These are phyloP conservation scores for Acrocephalus arundinaceus DNA, from an alignment of 2,113 vertebrate genomes.

Conservation along the genomic window DNA sequence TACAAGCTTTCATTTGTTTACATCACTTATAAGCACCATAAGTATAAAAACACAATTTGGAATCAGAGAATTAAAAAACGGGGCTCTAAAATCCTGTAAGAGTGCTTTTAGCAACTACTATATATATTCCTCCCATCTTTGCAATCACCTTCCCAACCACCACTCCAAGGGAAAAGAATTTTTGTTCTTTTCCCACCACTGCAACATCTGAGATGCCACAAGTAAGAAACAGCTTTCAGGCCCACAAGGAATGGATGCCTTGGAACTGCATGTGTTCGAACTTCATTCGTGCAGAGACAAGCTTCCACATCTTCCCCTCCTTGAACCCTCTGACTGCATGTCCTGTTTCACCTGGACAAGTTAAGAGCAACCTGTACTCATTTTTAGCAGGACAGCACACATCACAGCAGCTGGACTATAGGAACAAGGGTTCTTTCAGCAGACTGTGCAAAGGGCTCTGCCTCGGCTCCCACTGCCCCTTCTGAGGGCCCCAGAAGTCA, in stretches of 20 bases:
- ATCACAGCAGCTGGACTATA: not conserved
- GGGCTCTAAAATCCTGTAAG: not conserved
- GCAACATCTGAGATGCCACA: not conserved
- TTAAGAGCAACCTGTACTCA: not conserved
- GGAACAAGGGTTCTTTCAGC: not conserved
- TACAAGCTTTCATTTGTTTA: not conserved
- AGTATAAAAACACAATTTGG: not conserved
- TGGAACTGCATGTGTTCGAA: not conserved
- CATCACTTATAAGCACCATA: not conserved
- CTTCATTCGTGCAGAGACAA: not conserved
- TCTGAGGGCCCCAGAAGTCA: not conserved
- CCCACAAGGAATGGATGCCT: accelerated
- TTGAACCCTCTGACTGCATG: not conserved
- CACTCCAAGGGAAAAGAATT: not conserved
- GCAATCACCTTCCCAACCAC: not conserved
- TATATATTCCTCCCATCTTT: not conserved
- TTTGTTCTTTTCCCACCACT: not conserved
- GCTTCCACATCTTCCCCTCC: not conserved
- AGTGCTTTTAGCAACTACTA: not conserved
- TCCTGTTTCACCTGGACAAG: not conserved
- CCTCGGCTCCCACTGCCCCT: not conserved
- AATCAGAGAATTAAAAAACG: not conserved
- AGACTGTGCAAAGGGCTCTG: not conserved
- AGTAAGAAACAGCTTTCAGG: not conserved
- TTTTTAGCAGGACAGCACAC: not conserved